Percentiles rank a stretch among this genome's conserved stretches.
Conservation (phyloP, 2,888 invertebrate genomes). For the Linyphia triangularis region DNA sequence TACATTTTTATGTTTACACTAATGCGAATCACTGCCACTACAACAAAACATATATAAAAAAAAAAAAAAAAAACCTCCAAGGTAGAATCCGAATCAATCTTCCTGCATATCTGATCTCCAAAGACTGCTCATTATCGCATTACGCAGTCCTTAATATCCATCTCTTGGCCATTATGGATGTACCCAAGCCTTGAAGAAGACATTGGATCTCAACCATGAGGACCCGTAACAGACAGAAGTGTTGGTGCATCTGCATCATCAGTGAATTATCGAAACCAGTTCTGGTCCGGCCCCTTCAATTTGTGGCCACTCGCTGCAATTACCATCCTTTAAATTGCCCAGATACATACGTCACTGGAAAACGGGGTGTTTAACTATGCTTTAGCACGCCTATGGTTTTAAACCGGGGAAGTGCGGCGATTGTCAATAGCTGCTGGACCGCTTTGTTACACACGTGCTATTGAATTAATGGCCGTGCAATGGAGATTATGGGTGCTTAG, state of each 20-base stretch:
- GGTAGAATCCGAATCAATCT: background rate
- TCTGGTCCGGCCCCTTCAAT: conserved; percentile 36
- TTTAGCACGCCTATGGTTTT: conserved; percentile 11
- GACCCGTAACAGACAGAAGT: background rate
- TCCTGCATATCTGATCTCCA: background rate
- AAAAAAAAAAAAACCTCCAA: background rate
- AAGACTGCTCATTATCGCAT: conserved; percentile 16
- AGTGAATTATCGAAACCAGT: conserved; percentile 58
- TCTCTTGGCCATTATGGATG: conserved; percentile 10
- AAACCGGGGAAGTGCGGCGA: background rate
- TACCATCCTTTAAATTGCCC: conserved; percentile 16
- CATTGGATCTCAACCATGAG: background rate
- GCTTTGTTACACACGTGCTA: background rate
- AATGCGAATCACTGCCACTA: background rate
- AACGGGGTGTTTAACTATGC: conserved; percentile 41
- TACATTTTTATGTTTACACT: background rate
- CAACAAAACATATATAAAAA: background rate
- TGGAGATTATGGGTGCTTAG: background rate
- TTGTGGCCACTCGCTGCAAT: conserved; percentile 36
- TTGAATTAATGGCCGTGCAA: conserved; percentile 38
- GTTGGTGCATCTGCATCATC: background rate
- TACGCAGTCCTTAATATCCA: background rate
- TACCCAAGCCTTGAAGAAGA: background rate
- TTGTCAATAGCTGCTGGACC: conserved; percentile 31
- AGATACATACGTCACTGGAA: conserved; percentile 10